Evolutionary conservation across 2,113 vertebrate genomes (phyloP).

Genomic region (Trochalopteron elliotii): DNA sequence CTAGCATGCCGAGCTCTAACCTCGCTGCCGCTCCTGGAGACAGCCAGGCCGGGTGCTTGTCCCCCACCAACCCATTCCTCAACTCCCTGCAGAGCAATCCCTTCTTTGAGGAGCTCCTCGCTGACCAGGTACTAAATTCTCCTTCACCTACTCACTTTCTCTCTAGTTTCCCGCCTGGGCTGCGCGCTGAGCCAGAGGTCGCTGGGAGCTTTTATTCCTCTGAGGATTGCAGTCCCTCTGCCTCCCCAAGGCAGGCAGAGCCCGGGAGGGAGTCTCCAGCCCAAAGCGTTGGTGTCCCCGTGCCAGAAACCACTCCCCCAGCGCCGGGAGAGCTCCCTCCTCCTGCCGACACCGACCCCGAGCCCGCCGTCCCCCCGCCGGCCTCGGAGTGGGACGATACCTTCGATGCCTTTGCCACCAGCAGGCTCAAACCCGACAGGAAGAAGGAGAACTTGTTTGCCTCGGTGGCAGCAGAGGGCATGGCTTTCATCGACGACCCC

Average conservation of each 20-base stretch:
- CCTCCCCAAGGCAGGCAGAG: conserved; percentile 59
- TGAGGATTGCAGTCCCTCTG: conserved; percentile 49
- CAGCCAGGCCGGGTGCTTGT: conserved; percentile 66
- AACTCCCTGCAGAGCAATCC: conserved; percentile 85
- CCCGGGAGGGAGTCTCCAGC: conserved; percentile 33
- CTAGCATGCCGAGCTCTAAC: conserved; percentile 74
- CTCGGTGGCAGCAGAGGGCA: conserved; percentile 26
- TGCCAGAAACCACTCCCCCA: conserved; percentile 73
- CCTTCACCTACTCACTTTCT: conserved; percentile 87
- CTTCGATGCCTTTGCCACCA: conserved; percentile 85
- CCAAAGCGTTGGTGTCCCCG: conserved; percentile 1
- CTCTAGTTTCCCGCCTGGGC: conserved; percentile 82
- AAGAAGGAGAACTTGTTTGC: conserved; percentile 16
- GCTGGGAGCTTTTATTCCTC: conserved; percentile 51
- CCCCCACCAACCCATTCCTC: conserved; percentile 87
- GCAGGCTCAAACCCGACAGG: conserved; percentile 77
- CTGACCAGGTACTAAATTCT: conserved; percentile 80
- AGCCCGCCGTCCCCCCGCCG: conserved; percentile 16
- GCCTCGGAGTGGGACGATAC: conserved; percentile 82
- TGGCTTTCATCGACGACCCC: background rate
- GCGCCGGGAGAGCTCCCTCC: conserved; percentile 15
- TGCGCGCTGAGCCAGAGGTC: conserved; percentile 69
- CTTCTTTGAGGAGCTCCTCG: conserved; percentile 85
- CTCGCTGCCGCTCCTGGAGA: conserved; percentile 64
- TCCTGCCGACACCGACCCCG: background rate